These are phyloP conservation scores for Sebastes taczanowskii DNA, from an alignment of 2,797 vertebrate genomes.

Conservation along the genomic window DNA sequence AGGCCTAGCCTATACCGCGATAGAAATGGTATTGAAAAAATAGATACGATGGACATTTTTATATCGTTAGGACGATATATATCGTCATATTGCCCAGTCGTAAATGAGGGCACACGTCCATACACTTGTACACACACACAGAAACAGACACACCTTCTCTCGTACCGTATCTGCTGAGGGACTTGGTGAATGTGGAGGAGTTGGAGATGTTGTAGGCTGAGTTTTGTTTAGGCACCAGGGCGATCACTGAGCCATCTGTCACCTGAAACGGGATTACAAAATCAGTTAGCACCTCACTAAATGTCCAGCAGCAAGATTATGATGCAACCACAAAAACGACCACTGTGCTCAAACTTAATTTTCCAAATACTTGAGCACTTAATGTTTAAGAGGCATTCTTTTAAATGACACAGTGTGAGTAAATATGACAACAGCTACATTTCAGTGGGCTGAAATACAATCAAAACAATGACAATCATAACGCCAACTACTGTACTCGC, in stretches of 20 bases:
- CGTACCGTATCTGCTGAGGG: constrained; percentile 98
- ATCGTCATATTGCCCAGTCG: too few species aligned
- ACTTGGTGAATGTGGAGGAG: constrained; percentile 98
- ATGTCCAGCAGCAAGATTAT: neutral
- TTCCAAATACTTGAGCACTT: neutral
- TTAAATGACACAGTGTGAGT: neutral
- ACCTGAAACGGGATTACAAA: constrained; percentile 81
- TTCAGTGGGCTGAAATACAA: neutral
- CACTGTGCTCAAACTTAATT: neutral
- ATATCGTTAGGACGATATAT: too few species aligned
- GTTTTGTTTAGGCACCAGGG: constrained; percentile 97
- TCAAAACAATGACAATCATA: neutral
- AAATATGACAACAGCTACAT: neutral
- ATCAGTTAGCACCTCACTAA: neutral
- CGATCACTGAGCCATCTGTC: constrained; percentile 94
- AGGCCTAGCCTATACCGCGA: too few species aligned
- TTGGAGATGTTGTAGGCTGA: constrained; percentile 99
- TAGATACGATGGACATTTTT: too few species aligned
- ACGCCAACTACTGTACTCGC: neutral
- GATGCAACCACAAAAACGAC: neutral
- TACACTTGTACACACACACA: neutral
- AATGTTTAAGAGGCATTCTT: neutral
- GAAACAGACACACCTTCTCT: constrained; percentile 68
- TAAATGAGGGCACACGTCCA: neutral
- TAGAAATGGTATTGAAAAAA: too few species aligned